Percentiles rank a stretch among this genome's conserved stretches.
These are phyloP conservation scores for Furcifer pardalis DNA, from an alignment of 2,797 vertebrate genomes.

Conservation along the genomic window DNA sequence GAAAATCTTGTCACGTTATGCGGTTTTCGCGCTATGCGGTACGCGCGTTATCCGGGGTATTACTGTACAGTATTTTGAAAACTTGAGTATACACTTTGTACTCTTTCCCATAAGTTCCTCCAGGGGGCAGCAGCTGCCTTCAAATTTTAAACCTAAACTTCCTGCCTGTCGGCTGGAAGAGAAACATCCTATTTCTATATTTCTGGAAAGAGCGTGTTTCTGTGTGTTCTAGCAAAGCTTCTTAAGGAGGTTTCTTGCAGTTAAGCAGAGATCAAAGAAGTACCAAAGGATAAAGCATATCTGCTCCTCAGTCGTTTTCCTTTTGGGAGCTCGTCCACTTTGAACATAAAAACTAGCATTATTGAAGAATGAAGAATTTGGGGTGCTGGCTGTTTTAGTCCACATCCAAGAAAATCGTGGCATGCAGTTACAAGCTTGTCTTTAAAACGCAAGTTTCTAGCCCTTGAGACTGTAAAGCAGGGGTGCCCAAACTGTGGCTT, in stretches of 20 bases:
- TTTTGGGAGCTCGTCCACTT: neutral
- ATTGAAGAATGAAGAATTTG: neutral
- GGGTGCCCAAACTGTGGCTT: too few species aligned
- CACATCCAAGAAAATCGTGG: neutral
- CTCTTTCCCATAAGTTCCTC: constrained; percentile 23
- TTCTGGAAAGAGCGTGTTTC: neutral
- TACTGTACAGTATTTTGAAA: too few species aligned
- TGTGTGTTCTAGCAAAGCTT: neutral
- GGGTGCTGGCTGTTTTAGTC: neutral
- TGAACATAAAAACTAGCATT: neutral
- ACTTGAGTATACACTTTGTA: too few species aligned
- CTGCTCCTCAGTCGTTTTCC: accelerated
- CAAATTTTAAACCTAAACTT: neutral
- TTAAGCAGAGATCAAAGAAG: accelerated
- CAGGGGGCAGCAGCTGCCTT: constrained; percentile 63
- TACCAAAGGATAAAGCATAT: accelerated
- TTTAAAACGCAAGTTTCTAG: neutral
- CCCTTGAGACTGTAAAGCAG: neutral
- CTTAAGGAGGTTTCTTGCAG: neutral
- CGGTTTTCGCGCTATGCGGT: too few species aligned
- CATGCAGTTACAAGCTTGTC: neutral
- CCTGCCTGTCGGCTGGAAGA: neutral
- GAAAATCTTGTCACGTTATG: too few species aligned
- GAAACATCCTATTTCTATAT: neutral
- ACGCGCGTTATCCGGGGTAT: too few species aligned